These are phyloP conservation scores for Agapornis roseicollis DNA, from an alignment of 2,113 vertebrate species.

Conservation along the genomic window DNA sequence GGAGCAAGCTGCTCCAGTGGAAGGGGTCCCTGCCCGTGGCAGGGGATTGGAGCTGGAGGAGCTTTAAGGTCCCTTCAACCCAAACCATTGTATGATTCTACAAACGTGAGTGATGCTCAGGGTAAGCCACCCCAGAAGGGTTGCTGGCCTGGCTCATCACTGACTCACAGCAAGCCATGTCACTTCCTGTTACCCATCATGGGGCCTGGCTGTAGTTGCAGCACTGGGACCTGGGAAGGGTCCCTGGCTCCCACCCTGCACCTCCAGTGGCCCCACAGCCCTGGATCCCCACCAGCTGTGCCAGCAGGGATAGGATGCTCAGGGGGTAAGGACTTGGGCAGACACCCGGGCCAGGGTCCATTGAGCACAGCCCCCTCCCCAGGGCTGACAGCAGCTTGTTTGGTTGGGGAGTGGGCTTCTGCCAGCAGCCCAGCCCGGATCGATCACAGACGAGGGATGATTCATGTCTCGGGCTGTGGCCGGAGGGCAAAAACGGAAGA, in stretches of 20 bases:
- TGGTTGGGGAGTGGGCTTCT: background rate
- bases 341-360: rapidly evolving
- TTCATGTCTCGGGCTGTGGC: conserved; percentile 46
- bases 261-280: background rate
- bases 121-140: background rate
- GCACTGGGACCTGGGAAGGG: rapidly evolving
- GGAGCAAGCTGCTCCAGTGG: background rate
- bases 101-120: rapidly evolving
- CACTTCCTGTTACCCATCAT: background rate
- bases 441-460: background rate
- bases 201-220: background rate
- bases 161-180: rapidly evolving
- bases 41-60: background rate
- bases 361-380: background rate
- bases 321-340: background rate
- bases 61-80: background rate
- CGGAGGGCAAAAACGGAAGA: background rate
- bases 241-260: background rate
- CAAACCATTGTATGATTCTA: rapidly evolving
- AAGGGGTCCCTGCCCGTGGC: no score
- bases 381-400: background rate
- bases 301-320: background rate
- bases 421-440: background rate
- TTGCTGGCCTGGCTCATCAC: background rate
- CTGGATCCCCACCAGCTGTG: background rate